Base-by-base conservation (phyloP, 92 coral and sea anemone genomes). In the Meandrina meandrites region DNA sequence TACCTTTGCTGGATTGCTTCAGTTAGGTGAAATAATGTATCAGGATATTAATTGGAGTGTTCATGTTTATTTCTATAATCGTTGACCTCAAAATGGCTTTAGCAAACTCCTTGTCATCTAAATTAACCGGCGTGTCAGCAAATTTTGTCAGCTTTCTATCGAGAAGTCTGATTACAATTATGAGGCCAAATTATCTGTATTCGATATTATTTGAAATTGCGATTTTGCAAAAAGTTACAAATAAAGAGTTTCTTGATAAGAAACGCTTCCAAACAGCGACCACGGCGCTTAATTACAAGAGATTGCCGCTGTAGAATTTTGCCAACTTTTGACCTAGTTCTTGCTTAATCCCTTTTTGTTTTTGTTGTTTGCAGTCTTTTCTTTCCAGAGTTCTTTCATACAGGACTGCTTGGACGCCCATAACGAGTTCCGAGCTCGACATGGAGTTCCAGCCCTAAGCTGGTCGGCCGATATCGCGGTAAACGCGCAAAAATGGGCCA, bases 401-500 rank as follows among this genome's bases (percentile, higher is more conserved):
- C 81, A 66, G 60, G 76, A 91, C 78, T 94, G 98, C 75, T 85
- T 94, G 48, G 83, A 84, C 32, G 91, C 96, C 40, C 98, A 94
- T 57, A 94, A 94, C 80, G 92, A 88, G 24, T 84, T 85, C 89
- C 86, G 98, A 73, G 78, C 77, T n/a, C 90, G 82, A 5, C 95
- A 94, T 75, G 93, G 91, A 34, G 92, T 91, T 53, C 92, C 93
- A 19, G 84, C 92, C 36, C 87, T 94, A 11, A 69, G 40, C 76
- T 94, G 98, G 98, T 92, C 95, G 88, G 75, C 86, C 68, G 91
- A 90, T 47, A 87, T 93, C 53, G 96, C 98, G 18, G 90, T 87
- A 2, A 79, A 83, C 51, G 98, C 98, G 47, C 98, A 94, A 83
- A 93, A 89, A 83, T 94, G 98, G 98, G 98, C 98, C 90, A 88